Evolutionary conservation across 2,888 invertebrate species (phyloP), one percentile per base, ranked within the genome.

Genomic region (Aphodius sticticus): DNA sequence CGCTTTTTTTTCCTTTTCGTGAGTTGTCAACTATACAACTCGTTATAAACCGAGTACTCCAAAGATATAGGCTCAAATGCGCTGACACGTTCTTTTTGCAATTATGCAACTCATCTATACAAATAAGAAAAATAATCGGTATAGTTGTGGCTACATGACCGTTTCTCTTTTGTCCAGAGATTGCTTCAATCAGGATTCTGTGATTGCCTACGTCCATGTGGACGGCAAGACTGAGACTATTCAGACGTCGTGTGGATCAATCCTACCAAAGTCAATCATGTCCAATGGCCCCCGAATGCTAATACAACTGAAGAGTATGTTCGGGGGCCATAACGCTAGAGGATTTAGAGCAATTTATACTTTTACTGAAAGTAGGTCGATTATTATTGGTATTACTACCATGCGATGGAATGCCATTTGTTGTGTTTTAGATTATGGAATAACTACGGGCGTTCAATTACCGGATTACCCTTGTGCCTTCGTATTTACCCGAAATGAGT

Each of bases 341-440:
- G 97, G 97, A 82, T 98, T 97, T 89, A 95, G 95, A 87, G 96
- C 97, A 82, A 93, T 94, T 80, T 98, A 96, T 90, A 93, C 93
- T 85, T 98, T 98, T 91, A 94, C 96, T 82, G 96, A 96, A 92
- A 96, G 97, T 97, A 74, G 35, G 53, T 53, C 53, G 12, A 12
- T 53, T 53, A 9, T 26, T 26, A 26, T 26, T 26, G 26, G 3
- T 26, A 26, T 26, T 3, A 26, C 26, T 26, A 26, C 26, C 26
- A 26, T 26, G 26, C 53, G 12, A 53, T 53, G 1, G 12, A 53
- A 53, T 53, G 26, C 26, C 1, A 53, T 53, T 1, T 9, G 12
- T 36, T 16, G 82, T 85, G 84, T 89, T 91, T 78, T 91, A 97
- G 97, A 97, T 92, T 97, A 95, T 87, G 97, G 97, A 81, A 96